Percentiles rank a stretch among this genome's conserved stretches.
Evolutionary conservation across 2,113 vertebrate genomes (phyloP).

Genomic region (Erinaceus europaeus): DNA sequence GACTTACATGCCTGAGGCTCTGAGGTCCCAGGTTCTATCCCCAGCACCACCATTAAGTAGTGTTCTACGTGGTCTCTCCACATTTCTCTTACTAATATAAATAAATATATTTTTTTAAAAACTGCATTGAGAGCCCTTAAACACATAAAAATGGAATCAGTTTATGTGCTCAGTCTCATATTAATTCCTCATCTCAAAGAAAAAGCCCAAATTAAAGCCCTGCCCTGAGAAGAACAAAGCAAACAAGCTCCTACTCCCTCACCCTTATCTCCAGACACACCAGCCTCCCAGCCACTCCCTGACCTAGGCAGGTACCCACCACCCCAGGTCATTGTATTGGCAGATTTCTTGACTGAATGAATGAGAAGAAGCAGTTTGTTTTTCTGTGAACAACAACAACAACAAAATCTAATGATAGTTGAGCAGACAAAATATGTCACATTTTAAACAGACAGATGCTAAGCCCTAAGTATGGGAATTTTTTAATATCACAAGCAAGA

Average conservation of each 20-base stretch:
- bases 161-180: background rate
- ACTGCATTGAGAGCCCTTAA: too few relatives aligned
- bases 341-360: background rate
- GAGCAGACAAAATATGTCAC: background rate
- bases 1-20: too few relatives aligned
- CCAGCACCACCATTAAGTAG: too few relatives aligned
- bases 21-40: too few relatives aligned
- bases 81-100: background rate
- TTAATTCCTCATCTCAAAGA: background rate
- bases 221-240: too few relatives aligned
- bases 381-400: too few relatives aligned
- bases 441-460: conserved; percentile 31
- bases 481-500: background rate
- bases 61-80: too few relatives aligned
- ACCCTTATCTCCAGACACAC: background rate
- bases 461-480: background rate
- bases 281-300: background rate
- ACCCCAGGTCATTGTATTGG: background rate
- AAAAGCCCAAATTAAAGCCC: background rate
- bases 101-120: too few relatives aligned
- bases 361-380: background rate
- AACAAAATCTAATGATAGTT: too few relatives aligned
- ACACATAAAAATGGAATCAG: background rate
- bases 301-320: background rate
- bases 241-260: background rate